Evolutionary conservation across 2,888 invertebrate genomes (phyloP).

Genomic region (Hydraecia micacea): DNA sequence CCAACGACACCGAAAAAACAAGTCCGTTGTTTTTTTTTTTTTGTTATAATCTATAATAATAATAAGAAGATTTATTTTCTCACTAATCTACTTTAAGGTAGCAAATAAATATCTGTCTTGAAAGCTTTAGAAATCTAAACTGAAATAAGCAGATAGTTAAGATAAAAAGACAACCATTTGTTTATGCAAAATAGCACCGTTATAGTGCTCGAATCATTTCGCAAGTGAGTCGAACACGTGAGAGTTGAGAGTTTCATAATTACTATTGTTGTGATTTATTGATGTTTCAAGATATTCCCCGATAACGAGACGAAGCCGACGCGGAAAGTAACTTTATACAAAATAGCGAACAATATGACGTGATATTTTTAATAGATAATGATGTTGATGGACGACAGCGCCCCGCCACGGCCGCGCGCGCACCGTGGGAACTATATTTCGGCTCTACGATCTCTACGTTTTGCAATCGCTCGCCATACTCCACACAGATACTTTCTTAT

Average conservation of each 20-base stretch:
- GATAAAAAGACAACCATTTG: slow-evolving; percentile 49
- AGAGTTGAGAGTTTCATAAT: slow-evolving; percentile 81
- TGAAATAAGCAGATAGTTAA: neutral
- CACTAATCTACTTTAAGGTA: too few relatives aligned
- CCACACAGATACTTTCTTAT: slow-evolving; percentile 73
- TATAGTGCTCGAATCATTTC: slow-evolving; percentile 67
- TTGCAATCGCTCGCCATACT: slow-evolving; percentile 83
- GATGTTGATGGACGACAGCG: slow-evolving; percentile 89
- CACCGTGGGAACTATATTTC: slow-evolving; percentile 89
- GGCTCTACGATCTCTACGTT: slow-evolving; percentile 82
- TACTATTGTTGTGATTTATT: slow-evolving; percentile 86
- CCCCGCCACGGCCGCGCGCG: slow-evolving; percentile 76
- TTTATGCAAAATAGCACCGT: slow-evolving; percentile 66
- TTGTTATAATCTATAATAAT: neutral
- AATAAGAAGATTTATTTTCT: too few relatives aligned
- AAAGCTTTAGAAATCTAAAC: neutral
- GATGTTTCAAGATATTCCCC: slow-evolving; percentile 82
- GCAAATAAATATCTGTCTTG: neutral
- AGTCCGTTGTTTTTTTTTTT: too few relatives aligned
- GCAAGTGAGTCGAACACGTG: slow-evolving; percentile 68
- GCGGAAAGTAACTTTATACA: slow-evolving; percentile 87
- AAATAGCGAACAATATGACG: slow-evolving; percentile 90
- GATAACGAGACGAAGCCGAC: slow-evolving; percentile 77
- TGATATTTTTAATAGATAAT: slow-evolving; percentile 90
- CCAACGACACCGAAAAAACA: too few relatives aligned